Evolutionary conservation across 2,797 vertebrate species (phyloP), one percentile per base, ranked within the genome.

Genomic region (Rachycentron canadum): DNA sequence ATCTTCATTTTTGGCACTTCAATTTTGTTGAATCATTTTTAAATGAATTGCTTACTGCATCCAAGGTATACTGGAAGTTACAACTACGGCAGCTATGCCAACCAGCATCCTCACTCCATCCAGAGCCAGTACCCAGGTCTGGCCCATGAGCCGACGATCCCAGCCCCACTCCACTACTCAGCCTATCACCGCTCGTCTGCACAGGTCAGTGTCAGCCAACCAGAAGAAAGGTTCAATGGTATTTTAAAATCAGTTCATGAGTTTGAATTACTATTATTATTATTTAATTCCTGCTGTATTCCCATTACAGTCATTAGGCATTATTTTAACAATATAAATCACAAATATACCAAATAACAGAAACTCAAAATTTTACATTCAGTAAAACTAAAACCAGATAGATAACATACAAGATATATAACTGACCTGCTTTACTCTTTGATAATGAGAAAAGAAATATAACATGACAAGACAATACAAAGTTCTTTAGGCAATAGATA

Each of bases 111-210:
- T 40, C 96, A 97, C 79, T 95, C 97, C 49, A 97, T 99, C 90
- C 98, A 99, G 96, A 97, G 96, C 91, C 98, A 99, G 91, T 99
- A 99, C 86, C 96, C 97, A 2, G 96, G 96, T 89, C 94, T 99
- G 83, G 93, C 96, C 69, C 98, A 99, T 0, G 98, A 99, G 67
- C 89, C 97, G 6, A 93, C 96, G 43, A 95, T 99, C 91, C 96
- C 97, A 19, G 94, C 95, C 53, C 97, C 98, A 0, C 96, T 99
- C 82, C 98, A 99, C 93, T 99, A 99, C 83, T 95, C 98, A 12
- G 91, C 98, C 59, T 99, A 99, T 90, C 97, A 98, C 91, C 96
- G 98, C 89, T 96, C 96, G 59, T 96, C 97, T 78, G 95, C 97
- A 67, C 98, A 99, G 97, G 98, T 99, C 87, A 95, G 96, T 89